Evolutionary conservation across 1,140 invertebrate genomes (phyloP).

Genomic region (Pseudomyrmex dendroicus): DNA sequence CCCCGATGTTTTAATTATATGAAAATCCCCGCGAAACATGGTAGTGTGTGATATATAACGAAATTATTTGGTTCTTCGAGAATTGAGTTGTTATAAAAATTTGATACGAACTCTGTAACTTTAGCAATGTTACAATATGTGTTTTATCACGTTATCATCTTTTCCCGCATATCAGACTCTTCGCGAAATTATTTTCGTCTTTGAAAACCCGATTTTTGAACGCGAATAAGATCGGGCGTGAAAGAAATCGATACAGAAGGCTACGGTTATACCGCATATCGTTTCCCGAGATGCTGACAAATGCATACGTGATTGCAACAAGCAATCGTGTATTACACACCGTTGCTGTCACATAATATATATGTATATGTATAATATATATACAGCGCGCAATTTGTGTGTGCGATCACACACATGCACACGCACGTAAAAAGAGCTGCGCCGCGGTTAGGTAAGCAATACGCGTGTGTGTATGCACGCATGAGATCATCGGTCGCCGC

Average conservation of each 20-base stretch:
- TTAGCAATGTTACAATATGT: background rate
- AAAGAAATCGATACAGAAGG: background rate
- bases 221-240: background rate
- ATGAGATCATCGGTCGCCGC: conserved; percentile 58
- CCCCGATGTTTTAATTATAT: conserved; percentile 21
- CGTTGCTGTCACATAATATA: conserved; percentile 24
- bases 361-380: background rate
- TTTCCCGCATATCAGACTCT: background rate
- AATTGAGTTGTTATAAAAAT: background rate
- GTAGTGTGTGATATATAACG: conserved; percentile 12
- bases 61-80: conserved; percentile 11
- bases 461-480: conserved; percentile 23
- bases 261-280: conserved; percentile 51
- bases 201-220: background rate
- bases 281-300: conserved; percentile 65
- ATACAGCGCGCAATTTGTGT: conserved; percentile 34
- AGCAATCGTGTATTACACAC: background rate
- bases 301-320: conserved; percentile 57
- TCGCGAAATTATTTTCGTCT: background rate
- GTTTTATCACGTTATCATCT: background rate
- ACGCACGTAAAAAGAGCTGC: conserved; percentile 35
- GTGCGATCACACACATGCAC: background rate
- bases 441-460: conserved; percentile 27
- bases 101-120: background rate
- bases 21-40: conserved; percentile 15